Percentiles rank a stretch among this genome's conserved stretches.
These are phyloP conservation scores for Lagodon rhomboides DNA, from an alignment of 2,797 vertebrate genomes.

Conservation along the genomic window DNA sequence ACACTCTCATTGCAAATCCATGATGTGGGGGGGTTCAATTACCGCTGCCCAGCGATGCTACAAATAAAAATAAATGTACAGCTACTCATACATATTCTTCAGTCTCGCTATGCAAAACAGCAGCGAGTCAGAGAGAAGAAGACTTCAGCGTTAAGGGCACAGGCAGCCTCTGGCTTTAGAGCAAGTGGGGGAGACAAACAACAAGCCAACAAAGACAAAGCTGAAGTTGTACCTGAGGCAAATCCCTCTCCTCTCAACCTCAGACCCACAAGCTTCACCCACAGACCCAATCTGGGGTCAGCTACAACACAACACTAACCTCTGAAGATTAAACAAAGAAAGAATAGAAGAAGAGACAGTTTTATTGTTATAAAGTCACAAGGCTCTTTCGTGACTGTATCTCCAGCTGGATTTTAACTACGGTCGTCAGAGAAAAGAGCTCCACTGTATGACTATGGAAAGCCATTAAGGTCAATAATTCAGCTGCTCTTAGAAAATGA, in stretches of 20 bases:
- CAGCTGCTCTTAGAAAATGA: neutral
- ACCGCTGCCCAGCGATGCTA: neutral
- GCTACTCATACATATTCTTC: constrained; percentile 7
- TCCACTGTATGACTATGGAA: neutral
- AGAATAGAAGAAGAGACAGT: neutral
- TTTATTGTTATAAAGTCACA: neutral
- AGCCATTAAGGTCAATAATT: neutral
- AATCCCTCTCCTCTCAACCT: constrained; percentile 24
- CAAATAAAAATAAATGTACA: neutral
- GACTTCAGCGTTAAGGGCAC: constrained; percentile 38
- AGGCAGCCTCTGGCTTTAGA: constrained; percentile 32
- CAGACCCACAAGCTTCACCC: constrained; percentile 13
- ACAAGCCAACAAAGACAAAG: constrained; percentile 22
- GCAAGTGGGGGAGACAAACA: constrained; percentile 25
- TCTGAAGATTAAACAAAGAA: constrained; percentile 6
- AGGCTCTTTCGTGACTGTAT: too few relatives aligned
- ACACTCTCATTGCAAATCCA: constrained; percentile 13
- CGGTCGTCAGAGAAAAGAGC: neutral
- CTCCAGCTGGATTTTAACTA: neutral
- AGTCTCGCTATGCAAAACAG: constrained; percentile 28
- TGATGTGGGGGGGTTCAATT: constrained; percentile 9
- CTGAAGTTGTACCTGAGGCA: constrained; percentile 19
- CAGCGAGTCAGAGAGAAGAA: constrained; percentile 16
- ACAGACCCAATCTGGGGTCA: neutral
- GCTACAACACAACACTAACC: constrained; percentile 11